phyloP scores from a whole-genome alignment of 2,113 vertebrate genomes.

The Rhinolophus sinicus region DNA sequence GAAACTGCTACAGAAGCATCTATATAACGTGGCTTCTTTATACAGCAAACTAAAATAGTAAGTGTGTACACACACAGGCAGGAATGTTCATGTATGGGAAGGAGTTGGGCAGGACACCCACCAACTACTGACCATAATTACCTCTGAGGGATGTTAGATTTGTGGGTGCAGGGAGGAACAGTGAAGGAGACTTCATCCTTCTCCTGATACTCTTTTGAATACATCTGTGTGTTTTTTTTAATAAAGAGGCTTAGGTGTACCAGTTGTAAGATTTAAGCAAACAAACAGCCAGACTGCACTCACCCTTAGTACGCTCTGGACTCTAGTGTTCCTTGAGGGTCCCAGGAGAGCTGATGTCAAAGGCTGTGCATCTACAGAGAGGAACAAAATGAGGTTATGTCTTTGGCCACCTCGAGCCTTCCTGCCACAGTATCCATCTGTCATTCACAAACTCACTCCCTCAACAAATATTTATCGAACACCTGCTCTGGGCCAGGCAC shows the following conservation, averaged over 20 bases:
- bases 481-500: not conserved
- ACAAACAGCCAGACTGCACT: not conserved
- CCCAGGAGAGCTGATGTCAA: not conserved
- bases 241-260: not conserved
- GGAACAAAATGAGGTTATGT: not conserved
- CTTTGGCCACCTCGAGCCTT: not conserved
- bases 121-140: not conserved
- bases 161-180: rapidly evolving
- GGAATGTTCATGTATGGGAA: not conserved
- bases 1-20: not conserved
- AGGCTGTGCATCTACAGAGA: not conserved
- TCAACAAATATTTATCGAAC: not conserved
- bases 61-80: rapidly evolving
- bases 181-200: not conserved
- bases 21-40: rapidly evolving
- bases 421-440: not conserved
- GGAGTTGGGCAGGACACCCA: not conserved
- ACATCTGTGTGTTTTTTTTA: not conserved
- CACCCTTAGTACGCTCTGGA: not conserved
- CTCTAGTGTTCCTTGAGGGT: not conserved
- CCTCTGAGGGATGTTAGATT: not conserved
- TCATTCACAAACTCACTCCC: not conserved
- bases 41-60: not conserved
- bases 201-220: not conserved
- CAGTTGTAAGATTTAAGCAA: not conserved